A percentile compares a stretch with the other conserved stretches of the same genome.
These are phyloP conservation scores for Bradypodion ventrale DNA, from an alignment of 2,797 vertebrate genomes.

Conservation along the genomic window DNA sequence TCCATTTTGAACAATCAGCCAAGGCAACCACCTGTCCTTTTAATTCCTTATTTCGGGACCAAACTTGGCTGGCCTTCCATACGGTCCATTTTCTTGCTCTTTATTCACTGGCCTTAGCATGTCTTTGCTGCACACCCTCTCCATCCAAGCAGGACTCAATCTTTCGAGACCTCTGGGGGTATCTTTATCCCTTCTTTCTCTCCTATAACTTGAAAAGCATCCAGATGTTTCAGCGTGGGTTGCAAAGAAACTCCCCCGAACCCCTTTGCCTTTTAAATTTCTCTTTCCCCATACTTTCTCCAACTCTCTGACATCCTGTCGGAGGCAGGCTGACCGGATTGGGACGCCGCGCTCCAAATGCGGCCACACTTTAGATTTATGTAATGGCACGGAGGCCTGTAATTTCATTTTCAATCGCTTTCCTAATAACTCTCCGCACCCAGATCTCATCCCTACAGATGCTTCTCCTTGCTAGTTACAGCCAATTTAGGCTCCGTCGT, in stretches of 20 bases:
- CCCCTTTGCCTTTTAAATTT: not conserved
- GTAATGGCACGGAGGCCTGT: not conserved
- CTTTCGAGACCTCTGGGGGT: not conserved
- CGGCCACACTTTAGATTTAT: not conserved
- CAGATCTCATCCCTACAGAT: not conserved
- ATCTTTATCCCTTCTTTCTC: not conserved
- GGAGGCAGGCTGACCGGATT: not conserved
- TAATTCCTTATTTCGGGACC: too few relatives aligned
- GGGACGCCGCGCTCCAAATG: not conserved
- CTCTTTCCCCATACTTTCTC: not conserved
- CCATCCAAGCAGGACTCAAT: not conserved
- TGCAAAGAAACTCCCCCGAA: not conserved
- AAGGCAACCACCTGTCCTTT: too few relatives aligned
- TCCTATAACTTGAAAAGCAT: not conserved
- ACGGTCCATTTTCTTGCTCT: too few relatives aligned
- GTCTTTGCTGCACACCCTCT: too few relatives aligned
- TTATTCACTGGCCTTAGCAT: too few relatives aligned
- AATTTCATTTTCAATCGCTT: constrained; percentile 6
- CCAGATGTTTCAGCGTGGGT: not conserved
- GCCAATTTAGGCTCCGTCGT: constrained; percentile 10
- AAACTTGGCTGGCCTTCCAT: too few relatives aligned
- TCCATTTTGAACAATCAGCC: too few relatives aligned
- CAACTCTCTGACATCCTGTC: not conserved
- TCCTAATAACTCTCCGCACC: not conserved
- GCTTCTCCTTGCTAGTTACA: not conserved